Evolutionary conservation across 2,113 vertebrate species (phyloP), one percentile per base, ranked within the genome.

Genomic region (Urocynchramus pylzowi): DNA sequence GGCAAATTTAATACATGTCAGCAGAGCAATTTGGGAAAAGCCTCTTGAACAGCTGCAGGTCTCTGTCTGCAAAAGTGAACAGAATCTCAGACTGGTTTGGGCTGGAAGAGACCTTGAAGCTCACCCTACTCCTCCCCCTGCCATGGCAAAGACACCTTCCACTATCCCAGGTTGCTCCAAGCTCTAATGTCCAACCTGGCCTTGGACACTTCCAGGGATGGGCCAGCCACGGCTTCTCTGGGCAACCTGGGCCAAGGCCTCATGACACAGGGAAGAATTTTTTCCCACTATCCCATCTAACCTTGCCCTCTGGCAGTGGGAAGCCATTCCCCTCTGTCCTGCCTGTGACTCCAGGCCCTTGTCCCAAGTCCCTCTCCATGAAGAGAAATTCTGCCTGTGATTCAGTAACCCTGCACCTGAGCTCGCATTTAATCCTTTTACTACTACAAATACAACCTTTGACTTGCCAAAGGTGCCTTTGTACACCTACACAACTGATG

Each of bases 41-140:
- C 23, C 39, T 41, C 2, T 0, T 1, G 5, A 33, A 37, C 4
- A 30, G 61, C 1, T 3, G 0, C 17, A 3, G 7, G 22, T 23
- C 33, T 30, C 41, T 23, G 3, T 16, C 30, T 33, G 49, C 21
- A 60, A 49, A 35, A 9, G 16, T 1, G 3, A 44, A 20, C 23
- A 76, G 35, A 41, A 54, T 50, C 21, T 63, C 65, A 79, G n/a
- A 13, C 37, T 16, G 41, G n/a, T 54, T 30, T 54, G 47, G 16
- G 28, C 2, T 4, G 47, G 23, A 79, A 79, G 24, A 18, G 49
- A 56, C 41, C n/a, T 63, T 18, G 41, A 63, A 71, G 11, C 9
- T 14, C 13, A 61, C 6, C 16, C 16, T 7, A 22, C 24, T 33
- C 8, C 28, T 39, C 5, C 23, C 27, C 10, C 15, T 69, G 39